Evolutionary conservation across 53 echinoderm and acorn worm species (phyloP), one percentile per base, ranked within the genome.

Genomic region (Antedon mediterranea): DNA sequence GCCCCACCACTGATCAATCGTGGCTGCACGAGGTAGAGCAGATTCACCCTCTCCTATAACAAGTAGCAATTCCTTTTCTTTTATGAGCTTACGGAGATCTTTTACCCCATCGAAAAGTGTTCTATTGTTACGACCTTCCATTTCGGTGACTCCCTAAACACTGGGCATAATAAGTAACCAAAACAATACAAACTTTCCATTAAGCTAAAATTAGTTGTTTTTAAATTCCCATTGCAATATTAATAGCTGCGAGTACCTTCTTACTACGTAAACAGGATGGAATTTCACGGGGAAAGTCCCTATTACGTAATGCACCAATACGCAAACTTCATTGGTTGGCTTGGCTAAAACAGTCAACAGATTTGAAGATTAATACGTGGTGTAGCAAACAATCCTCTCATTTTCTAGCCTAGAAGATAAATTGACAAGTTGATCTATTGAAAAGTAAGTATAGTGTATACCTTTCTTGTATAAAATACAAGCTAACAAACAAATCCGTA

Each of bases 21-120:
- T 23, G 23, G 57, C 57, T 57, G 57, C 15, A 2, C 23, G 4
- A 6, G 37, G 37, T 26, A 57, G 23, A 26, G 57, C 57, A 11
- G 57, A 57, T 57, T 57, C 57, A 57, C 57, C 57, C 57, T 57
- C 57, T 57, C 57, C 57, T 57, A 57, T 57, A 57, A 57, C 57
- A 3, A 57, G 57, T 57, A 57, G 57, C 23, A 57, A 57, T 2
- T 57, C 14, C 57, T 57, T 1, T 18, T 2, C 23, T 57, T 57
- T 57, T 11, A 57, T 26, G 9, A 57, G 57, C 11, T 57, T 23
- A 23, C 57, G 57, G 23, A 57, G 57, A 13, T 57, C 57, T 57
- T 57, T 57, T 18, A 57, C 57, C 9, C 57, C 57, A 57, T 57
- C 57, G 2, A 57, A 57, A 3, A 57, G 23, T 26, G 57, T 57